phyloP scores from a whole-genome alignment of 2,113 vertebrate genomes.

The Isurus oxyrinchus region DNA sequence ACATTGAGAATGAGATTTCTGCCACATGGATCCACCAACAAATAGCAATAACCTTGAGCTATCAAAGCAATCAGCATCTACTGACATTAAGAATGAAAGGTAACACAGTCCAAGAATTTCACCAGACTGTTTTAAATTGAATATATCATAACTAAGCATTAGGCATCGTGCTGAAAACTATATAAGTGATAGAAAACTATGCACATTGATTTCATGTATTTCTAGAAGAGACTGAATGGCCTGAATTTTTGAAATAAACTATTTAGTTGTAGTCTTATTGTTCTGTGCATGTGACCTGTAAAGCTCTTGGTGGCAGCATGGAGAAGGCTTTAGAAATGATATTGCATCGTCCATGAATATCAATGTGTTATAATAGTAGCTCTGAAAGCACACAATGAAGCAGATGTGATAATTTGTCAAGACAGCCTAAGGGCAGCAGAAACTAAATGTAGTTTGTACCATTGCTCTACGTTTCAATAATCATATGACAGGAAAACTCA shows the following conservation, averaged over 20 bases:
- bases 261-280: neutral
- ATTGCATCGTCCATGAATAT: neutral
- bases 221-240: neutral
- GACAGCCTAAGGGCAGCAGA: neutral
- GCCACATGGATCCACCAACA: neutral
- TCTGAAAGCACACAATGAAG: neutral
- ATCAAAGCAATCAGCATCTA: neutral
- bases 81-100: neutral
- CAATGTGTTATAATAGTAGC: neutral
- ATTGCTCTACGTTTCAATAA: neutral
- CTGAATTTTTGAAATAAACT: neutral
- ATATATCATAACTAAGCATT: neutral
- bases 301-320: slow-evolving; percentile 23
- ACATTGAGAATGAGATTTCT: neutral
- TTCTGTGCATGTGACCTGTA: neutral
- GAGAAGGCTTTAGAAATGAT: neutral
- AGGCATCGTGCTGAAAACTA: neutral
- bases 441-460: neutral
- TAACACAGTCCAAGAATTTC: neutral
- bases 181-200: neutral
- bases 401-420: slow-evolving; percentile 5
- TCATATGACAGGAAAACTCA: neutral
- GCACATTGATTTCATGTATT: neutral
- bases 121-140: neutral
- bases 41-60: neutral